Conservation (phyloP, 1,140 invertebrate species). For the Apis cerana region DNA sequence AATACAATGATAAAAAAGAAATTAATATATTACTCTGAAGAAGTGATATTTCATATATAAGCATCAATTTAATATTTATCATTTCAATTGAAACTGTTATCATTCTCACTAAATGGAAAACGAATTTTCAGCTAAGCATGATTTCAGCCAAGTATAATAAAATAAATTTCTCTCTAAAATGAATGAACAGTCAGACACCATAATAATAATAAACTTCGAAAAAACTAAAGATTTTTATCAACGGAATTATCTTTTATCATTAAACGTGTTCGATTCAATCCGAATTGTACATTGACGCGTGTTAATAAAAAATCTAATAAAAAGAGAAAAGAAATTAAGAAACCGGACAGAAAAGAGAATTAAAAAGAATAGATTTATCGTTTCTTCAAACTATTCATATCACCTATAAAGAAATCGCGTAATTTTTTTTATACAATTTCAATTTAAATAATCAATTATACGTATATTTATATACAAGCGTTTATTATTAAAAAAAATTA, state of each 20-base stretch:
- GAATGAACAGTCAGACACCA: conserved; percentile 13
- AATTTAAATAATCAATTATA: conserved; percentile 20
- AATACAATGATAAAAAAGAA: too few species aligned
- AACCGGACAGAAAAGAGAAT: neutral
- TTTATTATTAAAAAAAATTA: neutral
- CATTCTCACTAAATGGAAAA: neutral
- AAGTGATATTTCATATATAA: too few species aligned
- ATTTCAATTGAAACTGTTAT: too few species aligned
- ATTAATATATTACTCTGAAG: too few species aligned
- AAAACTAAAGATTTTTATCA: conserved; percentile 27
- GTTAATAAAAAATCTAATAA: neutral
- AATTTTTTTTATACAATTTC: conserved; percentile 41
- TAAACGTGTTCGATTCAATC: neutral
- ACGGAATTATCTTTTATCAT: neutral
- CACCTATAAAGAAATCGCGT: neutral
- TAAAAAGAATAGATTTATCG: neutral
- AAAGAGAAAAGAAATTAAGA: neutral
- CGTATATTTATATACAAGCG: neutral
- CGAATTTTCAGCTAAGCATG: conserved; percentile 18
- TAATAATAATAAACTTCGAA: conserved; percentile 33
- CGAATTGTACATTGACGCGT: neutral
- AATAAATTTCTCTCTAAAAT: neutral
- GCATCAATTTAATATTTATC: too few species aligned
- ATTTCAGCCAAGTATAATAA: conserved; percentile 13
- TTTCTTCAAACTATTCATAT: conserved; percentile 27